Conservation (phyloP, 2,797 vertebrate species). For the Esox masquinongy region DNA sequence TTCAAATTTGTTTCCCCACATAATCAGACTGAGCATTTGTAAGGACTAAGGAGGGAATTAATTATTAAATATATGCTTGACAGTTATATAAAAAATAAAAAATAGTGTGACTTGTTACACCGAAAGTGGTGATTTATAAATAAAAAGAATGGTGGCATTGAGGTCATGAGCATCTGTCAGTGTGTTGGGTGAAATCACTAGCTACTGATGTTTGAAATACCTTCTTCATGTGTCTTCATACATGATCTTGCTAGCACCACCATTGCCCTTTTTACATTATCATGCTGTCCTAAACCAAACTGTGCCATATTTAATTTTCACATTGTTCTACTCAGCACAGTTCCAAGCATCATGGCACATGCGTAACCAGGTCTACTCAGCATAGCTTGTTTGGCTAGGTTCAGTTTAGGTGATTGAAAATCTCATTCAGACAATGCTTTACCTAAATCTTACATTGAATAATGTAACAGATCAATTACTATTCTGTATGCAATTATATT, state of each 20-base stretch:
- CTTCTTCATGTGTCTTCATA: neutral
- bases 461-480: neutral
- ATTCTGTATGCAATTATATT: neutral
- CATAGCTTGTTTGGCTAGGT: neutral
- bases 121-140: too few relatives aligned
- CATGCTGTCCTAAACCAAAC: neutral
- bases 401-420: neutral
- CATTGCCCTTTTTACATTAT: neutral
- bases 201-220: neutral
- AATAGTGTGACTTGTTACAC: too few relatives aligned
- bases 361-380: neutral
- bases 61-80: too few relatives aligned
- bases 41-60: too few relatives aligned
- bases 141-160: too few relatives aligned
- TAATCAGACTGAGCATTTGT: too few relatives aligned
- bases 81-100: too few relatives aligned
- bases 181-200: constrained; percentile 31
- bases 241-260: neutral
- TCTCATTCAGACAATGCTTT: neutral
- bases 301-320: neutral
- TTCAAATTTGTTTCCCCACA: too few relatives aligned
- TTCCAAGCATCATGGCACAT: neutral
- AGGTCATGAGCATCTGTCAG: constrained; percentile 27
- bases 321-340: neutral
- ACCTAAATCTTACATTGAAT: neutral